A percentile compares a stretch with the other conserved stretches of the same genome.
These are phyloP conservation scores for Drosophila dunni DNA, from an alignment of 1,140 invertebrate species.

Conservation along the genomic window DNA sequence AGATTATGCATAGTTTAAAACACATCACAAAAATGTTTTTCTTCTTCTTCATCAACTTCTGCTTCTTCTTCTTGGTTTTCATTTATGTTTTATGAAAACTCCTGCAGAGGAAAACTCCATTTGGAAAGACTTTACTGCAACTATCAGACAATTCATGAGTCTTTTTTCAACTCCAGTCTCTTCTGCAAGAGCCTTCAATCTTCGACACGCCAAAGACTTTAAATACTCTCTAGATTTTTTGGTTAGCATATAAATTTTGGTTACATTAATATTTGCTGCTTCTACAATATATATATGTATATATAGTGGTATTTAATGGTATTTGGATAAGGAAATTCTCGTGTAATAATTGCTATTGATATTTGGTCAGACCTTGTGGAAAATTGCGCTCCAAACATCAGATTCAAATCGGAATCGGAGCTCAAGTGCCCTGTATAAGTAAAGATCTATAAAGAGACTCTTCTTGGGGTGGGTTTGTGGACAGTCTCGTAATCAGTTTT, in stretches of 20 bases:
- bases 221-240: background rate
- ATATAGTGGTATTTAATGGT: background rate
- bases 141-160: too few species aligned
- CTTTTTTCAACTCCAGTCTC: too few species aligned
- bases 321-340: background rate
- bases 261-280: slow-evolving; percentile 34
- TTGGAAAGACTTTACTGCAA: too few species aligned
- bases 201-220: slow-evolving; percentile 1
- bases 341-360: slow-evolving; percentile 25
- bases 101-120: background rate
- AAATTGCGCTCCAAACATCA: slow-evolving; percentile 27
- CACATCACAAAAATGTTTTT: slow-evolving; percentile 53
- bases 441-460: slow-evolving; percentile 18
- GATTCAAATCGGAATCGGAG: background rate
- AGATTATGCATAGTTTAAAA: slow-evolving; percentile 60
- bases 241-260: slow-evolving; percentile 12
- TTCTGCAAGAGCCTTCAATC: slow-evolving; percentile 1
- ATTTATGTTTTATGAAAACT: background rate
- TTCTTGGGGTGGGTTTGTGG: slow-evolving; percentile 7
- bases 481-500: slow-evolving; percentile 42
- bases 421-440: slow-evolving; percentile 9
- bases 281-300: slow-evolving; percentile 11
- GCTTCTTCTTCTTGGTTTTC: background rate
- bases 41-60: background rate
- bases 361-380: slow-evolving; percentile 50